These are phyloP conservation scores for Apolygus lucorum DNA, from an alignment of 1,140 invertebrate species.

Conservation along the genomic window DNA sequence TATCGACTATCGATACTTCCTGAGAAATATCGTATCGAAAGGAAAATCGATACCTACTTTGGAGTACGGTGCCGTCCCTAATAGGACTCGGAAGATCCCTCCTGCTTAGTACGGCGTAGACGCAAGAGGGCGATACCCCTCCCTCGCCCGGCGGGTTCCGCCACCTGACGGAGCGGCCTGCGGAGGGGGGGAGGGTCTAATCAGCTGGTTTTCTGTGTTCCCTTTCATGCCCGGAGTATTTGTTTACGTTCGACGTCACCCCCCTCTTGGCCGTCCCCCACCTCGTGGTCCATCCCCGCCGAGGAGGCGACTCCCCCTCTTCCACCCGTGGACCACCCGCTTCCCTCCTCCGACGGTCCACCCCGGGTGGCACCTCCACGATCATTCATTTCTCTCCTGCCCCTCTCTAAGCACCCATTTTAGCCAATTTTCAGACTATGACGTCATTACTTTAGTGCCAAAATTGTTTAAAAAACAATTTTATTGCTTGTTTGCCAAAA, in stretches of 20 bases:
- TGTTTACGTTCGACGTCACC: slow-evolving; percentile 4
- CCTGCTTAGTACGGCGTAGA: too few species aligned
- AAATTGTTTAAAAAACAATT: too few species aligned
- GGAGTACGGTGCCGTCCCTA: too few species aligned
- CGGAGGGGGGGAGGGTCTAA: slow-evolving; percentile 21
- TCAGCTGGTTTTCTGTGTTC: slow-evolving; percentile 4
- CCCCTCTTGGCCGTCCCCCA: slow-evolving; percentile 9
- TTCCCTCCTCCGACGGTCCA: not conserved
- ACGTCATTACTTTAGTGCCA: too few species aligned
- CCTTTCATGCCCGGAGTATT: not conserved
- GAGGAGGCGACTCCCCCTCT: not conserved
- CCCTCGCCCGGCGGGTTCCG: not conserved
- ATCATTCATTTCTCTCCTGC: not conserved
- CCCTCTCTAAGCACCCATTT: not conserved
- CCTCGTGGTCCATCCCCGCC: slow-evolving; percentile 19
- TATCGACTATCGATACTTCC: too few species aligned
- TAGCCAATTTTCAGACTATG: too few species aligned
- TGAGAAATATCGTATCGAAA: too few species aligned
- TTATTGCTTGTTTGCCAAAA: too few species aligned
- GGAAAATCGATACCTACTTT: too few species aligned
- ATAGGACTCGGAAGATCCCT: too few species aligned
- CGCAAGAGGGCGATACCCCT: too few species aligned
- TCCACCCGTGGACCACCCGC: not conserved
- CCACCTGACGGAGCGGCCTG: not conserved
- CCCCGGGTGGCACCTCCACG: not conserved